Evolutionary conservation across 2,797 vertebrate genomes (phyloP).

Genomic region (Clarias pachynema): DNA sequence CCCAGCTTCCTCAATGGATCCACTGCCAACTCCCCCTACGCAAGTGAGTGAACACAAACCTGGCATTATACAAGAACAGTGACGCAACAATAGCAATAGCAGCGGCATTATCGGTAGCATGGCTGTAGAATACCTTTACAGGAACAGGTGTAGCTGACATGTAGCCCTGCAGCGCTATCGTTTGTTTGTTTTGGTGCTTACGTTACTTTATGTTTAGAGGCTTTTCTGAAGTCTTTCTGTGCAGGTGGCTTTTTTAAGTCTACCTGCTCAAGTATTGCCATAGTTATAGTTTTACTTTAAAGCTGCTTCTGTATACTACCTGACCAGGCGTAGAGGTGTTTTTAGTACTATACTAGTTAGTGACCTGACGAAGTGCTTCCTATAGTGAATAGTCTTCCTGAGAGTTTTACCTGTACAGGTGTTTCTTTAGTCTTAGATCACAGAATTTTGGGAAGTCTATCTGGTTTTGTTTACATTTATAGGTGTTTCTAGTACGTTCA

Average conservation of each 20-base stretch:
- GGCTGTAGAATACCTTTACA: not conserved
- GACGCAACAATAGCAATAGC: not conserved
- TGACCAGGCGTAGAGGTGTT: not conserved
- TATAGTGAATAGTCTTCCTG: not conserved
- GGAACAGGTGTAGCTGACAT: not conserved
- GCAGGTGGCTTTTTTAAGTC: no score
- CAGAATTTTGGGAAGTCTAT: no score
- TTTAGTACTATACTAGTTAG: no score
- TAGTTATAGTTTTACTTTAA: not conserved
- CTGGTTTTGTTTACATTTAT: no score
- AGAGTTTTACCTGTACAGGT: not conserved
- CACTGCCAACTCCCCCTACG: constrained; percentile 90
- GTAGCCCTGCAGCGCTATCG: not conserved
- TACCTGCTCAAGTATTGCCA: not conserved
- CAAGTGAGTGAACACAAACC: constrained; percentile 83
- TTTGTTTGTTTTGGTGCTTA: not conserved
- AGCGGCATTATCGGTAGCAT: not conserved
- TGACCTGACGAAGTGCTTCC: not conserved
- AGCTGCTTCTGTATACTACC: not conserved
- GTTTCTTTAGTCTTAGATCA: not conserved
- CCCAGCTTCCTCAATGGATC: constrained; percentile 95
- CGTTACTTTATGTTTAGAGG: not conserved
- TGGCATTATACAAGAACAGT: not conserved
- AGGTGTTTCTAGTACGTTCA: not conserved
- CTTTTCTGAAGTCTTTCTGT: not conserved